phyloP scores from a whole-genome alignment of 64 coral and sea anemone species.

The Platygyra sinensis region DNA sequence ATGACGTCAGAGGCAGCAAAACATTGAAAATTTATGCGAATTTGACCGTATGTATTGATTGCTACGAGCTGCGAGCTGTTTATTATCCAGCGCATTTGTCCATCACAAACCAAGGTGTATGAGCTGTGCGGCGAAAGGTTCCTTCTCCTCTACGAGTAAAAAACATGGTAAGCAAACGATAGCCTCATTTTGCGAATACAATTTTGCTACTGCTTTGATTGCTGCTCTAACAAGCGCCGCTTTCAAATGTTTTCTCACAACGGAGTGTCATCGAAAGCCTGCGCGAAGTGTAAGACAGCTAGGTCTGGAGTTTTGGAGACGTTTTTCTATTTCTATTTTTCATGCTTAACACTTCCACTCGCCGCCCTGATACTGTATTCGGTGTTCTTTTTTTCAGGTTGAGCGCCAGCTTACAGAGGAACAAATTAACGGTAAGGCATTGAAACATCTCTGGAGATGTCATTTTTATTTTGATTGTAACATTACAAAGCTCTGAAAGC shows the following conservation, averaged over 20 bases:
- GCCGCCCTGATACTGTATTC: not conserved
- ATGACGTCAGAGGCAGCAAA: conserved; percentile 25
- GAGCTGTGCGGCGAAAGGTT: not conserved
- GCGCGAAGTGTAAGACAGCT: not conserved
- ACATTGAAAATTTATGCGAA: conserved; percentile 57
- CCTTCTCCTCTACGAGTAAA: not conserved
- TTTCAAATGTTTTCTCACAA: not conserved
- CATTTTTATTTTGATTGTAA: not conserved
- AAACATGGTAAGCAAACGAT: not conserved
- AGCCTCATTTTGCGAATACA: not conserved
- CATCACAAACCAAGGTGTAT: not conserved
- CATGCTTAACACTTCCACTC: not conserved
- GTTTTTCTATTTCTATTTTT: not conserved
- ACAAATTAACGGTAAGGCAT: conserved; percentile 60
- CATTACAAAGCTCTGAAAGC: not conserved
- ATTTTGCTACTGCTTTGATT: not conserved
- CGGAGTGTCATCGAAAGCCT: not conserved
- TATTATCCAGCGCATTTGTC: not conserved
- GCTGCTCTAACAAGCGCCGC: not conserved
- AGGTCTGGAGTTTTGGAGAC: not conserved
- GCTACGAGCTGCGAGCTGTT: conserved; percentile 8
- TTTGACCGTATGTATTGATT: conserved; percentile 21
- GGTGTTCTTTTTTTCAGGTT: conserved; percentile 4
- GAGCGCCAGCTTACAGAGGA: conserved; percentile 58
- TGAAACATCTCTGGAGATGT: not conserved